These are phyloP conservation scores for Phocoena phocoena DNA, from an alignment of 2,113 vertebrate genomes.

Conservation along the genomic window DNA sequence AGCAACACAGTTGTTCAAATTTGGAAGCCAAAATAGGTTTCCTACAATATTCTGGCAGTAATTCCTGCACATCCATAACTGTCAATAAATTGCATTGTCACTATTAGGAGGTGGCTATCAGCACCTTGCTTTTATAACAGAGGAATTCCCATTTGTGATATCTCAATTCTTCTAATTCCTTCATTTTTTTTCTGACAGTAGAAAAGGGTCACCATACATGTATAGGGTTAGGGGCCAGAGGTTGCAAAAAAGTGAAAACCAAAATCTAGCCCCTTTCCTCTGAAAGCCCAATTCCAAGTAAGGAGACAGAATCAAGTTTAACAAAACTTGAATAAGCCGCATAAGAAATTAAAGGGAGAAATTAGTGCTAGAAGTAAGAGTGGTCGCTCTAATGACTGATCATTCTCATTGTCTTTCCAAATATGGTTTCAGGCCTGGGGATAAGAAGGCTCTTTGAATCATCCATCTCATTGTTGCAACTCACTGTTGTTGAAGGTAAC, in stretches of 20 bases:
- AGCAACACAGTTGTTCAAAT: not conserved
- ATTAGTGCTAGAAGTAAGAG: not conserved
- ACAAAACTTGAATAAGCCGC: not conserved
- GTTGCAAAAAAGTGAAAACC: not conserved
- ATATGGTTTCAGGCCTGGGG: not conserved
- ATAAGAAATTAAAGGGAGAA: not conserved
- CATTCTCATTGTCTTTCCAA: not conserved
- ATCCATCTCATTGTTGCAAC: not conserved
- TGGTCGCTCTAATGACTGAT: rapidly evolving
- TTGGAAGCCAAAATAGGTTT: not conserved
- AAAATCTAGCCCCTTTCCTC: not conserved
- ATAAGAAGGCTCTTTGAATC: not conserved
- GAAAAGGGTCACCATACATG: not conserved
- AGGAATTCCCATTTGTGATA: not conserved
- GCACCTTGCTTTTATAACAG: not conserved
- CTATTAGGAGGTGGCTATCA: not conserved
- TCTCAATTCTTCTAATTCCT: not conserved
- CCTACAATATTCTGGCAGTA: not conserved
- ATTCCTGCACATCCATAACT: not conserved
- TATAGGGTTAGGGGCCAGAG: not conserved
- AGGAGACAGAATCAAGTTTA: not conserved
- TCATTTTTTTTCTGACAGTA: not conserved
- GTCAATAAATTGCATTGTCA: not conserved
- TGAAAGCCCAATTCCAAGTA: not conserved
- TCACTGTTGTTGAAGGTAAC: not conserved